phyloP scores from a whole-genome alignment of 2,113 vertebrate genomes.

The Chloropsis cyanopogon region DNA sequence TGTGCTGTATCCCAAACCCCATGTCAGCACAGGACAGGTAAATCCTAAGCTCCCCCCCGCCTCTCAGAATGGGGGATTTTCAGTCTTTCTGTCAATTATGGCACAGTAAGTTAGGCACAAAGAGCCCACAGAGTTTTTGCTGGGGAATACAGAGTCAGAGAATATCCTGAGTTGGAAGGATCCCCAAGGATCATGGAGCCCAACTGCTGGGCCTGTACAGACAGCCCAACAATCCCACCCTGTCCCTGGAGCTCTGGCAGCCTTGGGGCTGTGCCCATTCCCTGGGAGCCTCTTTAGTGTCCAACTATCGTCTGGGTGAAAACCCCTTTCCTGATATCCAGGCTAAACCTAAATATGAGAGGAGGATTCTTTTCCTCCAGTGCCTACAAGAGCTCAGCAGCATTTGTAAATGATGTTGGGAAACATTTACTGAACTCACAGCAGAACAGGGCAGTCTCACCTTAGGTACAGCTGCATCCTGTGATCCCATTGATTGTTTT shows the following conservation, averaged over 20 bases:
- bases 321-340: background rate
- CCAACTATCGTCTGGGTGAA: background rate
- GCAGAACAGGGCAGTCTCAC: background rate
- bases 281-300: background rate
- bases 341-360: background rate
- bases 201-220: background rate
- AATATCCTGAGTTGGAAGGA: background rate
- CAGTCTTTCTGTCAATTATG: background rate
- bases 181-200: background rate
- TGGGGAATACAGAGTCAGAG: background rate
- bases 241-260: background rate
- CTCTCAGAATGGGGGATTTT: background rate
- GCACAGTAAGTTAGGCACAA: background rate
- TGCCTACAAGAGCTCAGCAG: background rate
- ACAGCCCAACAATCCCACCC: background rate
- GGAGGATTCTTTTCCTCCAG: background rate
- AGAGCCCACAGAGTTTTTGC: background rate
- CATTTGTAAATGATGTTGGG: background rate
- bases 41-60: rapidly evolving
- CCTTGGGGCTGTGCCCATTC: background rate
- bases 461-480: background rate
- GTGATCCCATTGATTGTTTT: background rate
- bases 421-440: background rate
- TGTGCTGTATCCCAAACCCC: background rate
- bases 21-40: rapidly evolving